These are phyloP conservation scores for Tinamus major DNA, from an alignment of 2,797 vertebrate genomes.

Conservation along the genomic window DNA sequence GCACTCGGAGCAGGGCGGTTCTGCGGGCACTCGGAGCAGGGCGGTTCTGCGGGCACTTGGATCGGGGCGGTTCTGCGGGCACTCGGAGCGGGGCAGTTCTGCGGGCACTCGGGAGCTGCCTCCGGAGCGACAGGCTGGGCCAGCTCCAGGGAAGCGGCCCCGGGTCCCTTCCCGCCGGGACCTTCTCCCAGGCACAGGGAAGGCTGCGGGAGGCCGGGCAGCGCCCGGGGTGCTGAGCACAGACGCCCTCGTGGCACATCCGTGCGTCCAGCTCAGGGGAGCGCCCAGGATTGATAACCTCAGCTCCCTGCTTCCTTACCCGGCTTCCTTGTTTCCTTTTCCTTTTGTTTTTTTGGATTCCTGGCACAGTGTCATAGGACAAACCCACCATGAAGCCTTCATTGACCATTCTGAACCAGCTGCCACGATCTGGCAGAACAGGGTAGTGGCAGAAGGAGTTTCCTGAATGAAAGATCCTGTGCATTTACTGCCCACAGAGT, in stretches of 20 bases:
- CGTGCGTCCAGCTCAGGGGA: neutral
- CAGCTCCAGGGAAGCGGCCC: too few relatives aligned
- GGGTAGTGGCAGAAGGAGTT: neutral
- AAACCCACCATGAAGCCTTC: neutral
- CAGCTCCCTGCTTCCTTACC: neutral
- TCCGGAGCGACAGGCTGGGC: too few relatives aligned
- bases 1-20: too few relatives aligned
- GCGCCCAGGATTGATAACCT: rapidly evolving
- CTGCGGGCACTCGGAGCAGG: too few relatives aligned
- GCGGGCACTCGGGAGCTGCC: too few relatives aligned
- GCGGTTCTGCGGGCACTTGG: too few relatives aligned
- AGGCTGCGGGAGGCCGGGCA: rapidly evolving
- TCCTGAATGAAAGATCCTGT: rapidly evolving
- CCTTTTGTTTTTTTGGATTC: rapidly evolving
- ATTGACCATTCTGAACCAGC: rapidly evolving
- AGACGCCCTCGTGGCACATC: neutral
- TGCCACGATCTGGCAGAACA: rapidly evolving
- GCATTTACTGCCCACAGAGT: rapidly evolving
- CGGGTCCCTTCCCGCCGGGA: too few relatives aligned
- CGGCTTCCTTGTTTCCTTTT: too few relatives aligned
- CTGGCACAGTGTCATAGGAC: rapidly evolving
- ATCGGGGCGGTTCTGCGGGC: too few relatives aligned
- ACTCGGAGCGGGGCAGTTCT: too few relatives aligned
- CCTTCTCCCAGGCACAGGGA: neutral
- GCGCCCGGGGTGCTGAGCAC: rapidly evolving